A percentile compares a stretch with the other conserved stretches of the same genome.
Evolutionary conservation across 2,113 vertebrate species (phyloP).

Genomic region (Mesocricetus auratus): DNA sequence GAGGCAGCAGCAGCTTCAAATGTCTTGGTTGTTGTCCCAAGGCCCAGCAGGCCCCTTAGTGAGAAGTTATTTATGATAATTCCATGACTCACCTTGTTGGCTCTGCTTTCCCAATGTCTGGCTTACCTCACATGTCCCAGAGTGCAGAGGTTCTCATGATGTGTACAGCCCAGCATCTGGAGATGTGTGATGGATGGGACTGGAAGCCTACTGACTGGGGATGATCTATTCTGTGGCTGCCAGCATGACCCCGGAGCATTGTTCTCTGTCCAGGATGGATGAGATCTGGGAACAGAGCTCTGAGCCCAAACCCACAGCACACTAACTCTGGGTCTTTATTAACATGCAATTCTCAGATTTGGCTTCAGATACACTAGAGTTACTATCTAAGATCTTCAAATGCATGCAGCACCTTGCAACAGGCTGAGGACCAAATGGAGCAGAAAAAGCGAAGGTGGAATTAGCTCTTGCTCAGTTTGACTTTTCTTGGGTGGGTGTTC

Average conservation of each 20-base stretch:
- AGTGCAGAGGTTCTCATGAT: not conserved
- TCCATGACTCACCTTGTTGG: constrained; percentile 7
- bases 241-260: not conserved
- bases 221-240: not conserved
- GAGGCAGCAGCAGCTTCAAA: not conserved
- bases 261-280: not conserved
- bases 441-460: not conserved
- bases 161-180: not conserved
- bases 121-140: constrained; percentile 55
- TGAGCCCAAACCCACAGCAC: not conserved
- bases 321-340: not conserved
- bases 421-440: not conserved
- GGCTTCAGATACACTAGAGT: not conserved
- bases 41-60: not conserved
- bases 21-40: not conserved
- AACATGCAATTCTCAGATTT: no score
- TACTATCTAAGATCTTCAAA: not conserved
- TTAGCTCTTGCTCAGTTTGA: not conserved
- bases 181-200: not conserved
- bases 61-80: constrained; percentile 29
- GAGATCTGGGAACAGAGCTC: not conserved
- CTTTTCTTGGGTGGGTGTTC: not conserved
- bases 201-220: not conserved
- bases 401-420: no score
- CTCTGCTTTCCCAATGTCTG: constrained; percentile 28